A percentile compares a stretch with the other conserved stretches of the same genome.
phyloP scores from a whole-genome alignment of 2,888 invertebrate species.

The Aromia moschata region DNA sequence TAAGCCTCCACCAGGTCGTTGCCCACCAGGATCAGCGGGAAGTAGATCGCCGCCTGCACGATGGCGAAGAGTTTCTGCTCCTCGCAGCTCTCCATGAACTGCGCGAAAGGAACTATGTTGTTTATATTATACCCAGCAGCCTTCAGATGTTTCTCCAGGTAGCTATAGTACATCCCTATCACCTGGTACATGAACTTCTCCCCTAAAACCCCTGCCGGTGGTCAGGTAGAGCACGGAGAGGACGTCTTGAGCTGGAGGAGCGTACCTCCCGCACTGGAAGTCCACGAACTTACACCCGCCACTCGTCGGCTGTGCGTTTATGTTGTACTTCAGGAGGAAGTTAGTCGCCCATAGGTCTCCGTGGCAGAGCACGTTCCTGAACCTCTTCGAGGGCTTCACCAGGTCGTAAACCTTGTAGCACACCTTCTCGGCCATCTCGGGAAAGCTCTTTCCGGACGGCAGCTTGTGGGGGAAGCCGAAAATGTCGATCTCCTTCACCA shows the following conservation, averaged over 20 bases:
- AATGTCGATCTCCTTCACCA: slow-evolving; percentile 48
- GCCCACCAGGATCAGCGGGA: slow-evolving; percentile 52
- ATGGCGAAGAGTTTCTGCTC: slow-evolving; percentile 54
- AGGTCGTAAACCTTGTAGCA: slow-evolving; percentile 47
- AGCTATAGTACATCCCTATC: slow-evolving; percentile 55
- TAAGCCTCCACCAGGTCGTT: slow-evolving; percentile 43
- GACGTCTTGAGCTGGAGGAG: slow-evolving; percentile 74
- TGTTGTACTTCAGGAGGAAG: slow-evolving; percentile 53
- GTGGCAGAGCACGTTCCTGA: slow-evolving; percentile 68
- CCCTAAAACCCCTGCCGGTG: slow-evolving; percentile 51
- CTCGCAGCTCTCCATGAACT: slow-evolving; percentile 56
- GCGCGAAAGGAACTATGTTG: slow-evolving; percentile 48
- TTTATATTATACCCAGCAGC: slow-evolving; percentile 43
- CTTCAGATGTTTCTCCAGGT: slow-evolving; percentile 50
- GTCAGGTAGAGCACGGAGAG: slow-evolving; percentile 58
- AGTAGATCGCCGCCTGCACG: slow-evolving; percentile 50
- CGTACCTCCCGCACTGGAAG: slow-evolving; percentile 64
- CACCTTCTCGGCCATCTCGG: slow-evolving; percentile 36
- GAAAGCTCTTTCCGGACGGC: slow-evolving; percentile 47
- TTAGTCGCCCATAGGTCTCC: slow-evolving; percentile 74
- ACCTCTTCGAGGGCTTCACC: slow-evolving; percentile 57
- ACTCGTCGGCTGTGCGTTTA: slow-evolving; percentile 37
- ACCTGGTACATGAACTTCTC: slow-evolving; percentile 49
- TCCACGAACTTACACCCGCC: slow-evolving; percentile 59
- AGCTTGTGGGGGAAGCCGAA: slow-evolving; percentile 49